Evolutionary conservation across 2,888 invertebrate genomes (phyloP), one percentile per base, ranked within the genome.

Genomic region (Fabriciana adippe): DNA sequence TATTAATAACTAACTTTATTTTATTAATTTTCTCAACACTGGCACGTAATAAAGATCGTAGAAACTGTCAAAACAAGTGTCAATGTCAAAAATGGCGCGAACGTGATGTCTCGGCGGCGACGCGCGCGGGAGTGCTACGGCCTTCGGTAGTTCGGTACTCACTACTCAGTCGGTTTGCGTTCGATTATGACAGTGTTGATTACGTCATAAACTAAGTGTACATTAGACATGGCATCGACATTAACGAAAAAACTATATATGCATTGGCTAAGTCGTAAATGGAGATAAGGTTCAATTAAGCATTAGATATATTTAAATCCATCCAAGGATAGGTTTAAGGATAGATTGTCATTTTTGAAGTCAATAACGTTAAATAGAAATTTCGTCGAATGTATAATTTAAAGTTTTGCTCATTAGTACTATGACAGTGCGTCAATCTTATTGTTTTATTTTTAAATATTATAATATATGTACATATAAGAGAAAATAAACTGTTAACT

Each of bases 101-200:
- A 74, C 86, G 88, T 86, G 77, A 67, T 78, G 72, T 68, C 73
- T 31, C 65, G 73, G 60, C 78, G 78, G 74, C 72, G 72, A 47
- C 50, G 72, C 77, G 78, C 67, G 74, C 75, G 74, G 77, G 78
- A 75, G 77, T 82, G 76, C 83, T n/a, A n/a, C n/a, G n/a, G n/a
- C n/a, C n/a, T 83, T 48, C 48, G 48, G 31, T 35, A 15, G 54
- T 55, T 45, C 55, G 13, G 48, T 41, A 41, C 35, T 41, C 2
- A 41, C 35, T 41, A 41, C 35, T 35, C 35, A 41, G 35, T 11
- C 11, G 45, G 6, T 18, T 48, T 31, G 26, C 11, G 21, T 50
- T 48, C 51, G 65, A 26, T 41, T 53, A 18, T 54, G 65, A 75
- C n/a, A 48, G 11, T 48, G 59, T 11, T 59, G 48, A 68, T 72